Base-by-base conservation (phyloP, 2,113 vertebrate species). In the Notarius lentiginosus region DNA sequence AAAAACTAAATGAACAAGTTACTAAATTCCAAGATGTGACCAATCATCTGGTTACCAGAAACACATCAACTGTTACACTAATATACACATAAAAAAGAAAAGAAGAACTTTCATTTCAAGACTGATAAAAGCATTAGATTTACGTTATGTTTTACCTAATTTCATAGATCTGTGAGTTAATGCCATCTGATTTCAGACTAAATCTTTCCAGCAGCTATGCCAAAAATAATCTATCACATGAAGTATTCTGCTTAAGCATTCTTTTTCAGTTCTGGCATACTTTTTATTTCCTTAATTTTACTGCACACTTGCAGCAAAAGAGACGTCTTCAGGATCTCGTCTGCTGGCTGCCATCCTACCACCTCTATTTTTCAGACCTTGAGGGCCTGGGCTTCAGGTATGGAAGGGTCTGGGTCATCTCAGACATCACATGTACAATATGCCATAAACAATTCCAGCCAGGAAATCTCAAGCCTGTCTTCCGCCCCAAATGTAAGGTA, bases 211-310 rank as follows among this genome's bases (percentile, higher is more conserved):
- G 83, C 27, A 30, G 76, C 75, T 20, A 65, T 10, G 88, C 90
- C 92, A 92, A 84, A 85, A 89, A 87, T 79, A 88, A 91, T 90
- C 86, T 82, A 89, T 92, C 89, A 91, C 90, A 82, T 53, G 61
- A 84, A 79, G 88, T 88, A 86, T 87, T 90, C 56, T 65, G 79
- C 63, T 75, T 60, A 77, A 66, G 75, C 70, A 73, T 47, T 63
- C 61, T 10, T 34, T 80, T 92, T 85, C 84, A 90, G 75, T 12
- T 79, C 86, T 90, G 85, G 86, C 66, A 56, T 5, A 72, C 83
- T 68, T 82, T 75, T 81, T 0, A 83, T 89, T 77, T 85, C 60
- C 84, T 88, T 89, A 63, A 79, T 90, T 84, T 82, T 65, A 84
- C 82, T 90, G 70, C 90, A 90, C 73, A 88, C 87, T 63, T 91